phyloP scores from a whole-genome alignment of 2,888 invertebrate species.

The Dorcus hopei region DNA sequence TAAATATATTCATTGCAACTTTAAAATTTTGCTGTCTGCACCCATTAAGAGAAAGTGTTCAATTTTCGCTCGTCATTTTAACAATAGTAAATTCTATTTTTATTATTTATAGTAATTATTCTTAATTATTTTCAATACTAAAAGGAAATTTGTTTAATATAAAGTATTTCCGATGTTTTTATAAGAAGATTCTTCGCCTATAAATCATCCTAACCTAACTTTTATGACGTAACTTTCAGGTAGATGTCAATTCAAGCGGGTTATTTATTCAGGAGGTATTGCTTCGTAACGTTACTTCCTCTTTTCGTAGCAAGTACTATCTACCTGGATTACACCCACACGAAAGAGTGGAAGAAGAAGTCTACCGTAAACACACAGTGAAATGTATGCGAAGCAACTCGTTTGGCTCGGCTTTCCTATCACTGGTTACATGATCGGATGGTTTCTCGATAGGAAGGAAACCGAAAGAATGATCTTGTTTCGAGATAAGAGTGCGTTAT shows the following conservation, averaged over 20 bases:
- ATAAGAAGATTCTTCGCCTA: no score
- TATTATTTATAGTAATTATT: no score
- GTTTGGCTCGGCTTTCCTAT: conserved; percentile 54
- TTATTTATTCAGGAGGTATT: conserved; percentile 59
- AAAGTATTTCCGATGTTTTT: no score
- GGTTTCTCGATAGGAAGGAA: conserved; percentile 65
- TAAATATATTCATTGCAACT: no score
- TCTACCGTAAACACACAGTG: conserved; percentile 32
- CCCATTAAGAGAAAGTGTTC: no score
- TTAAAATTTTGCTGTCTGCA: no score
- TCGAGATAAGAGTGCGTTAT: conserved; percentile 77
- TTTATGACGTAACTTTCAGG: conserved; percentile 27
- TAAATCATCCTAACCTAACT: no score
- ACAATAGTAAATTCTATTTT: no score
- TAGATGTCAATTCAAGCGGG: conserved; percentile 53
- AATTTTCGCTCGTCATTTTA: no score
- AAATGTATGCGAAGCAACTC: conserved; percentile 53
- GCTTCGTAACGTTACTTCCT: conserved; percentile 67
- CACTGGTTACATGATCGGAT: conserved; percentile 59
- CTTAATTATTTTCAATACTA: no score
- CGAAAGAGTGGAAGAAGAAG: conserved; percentile 65
- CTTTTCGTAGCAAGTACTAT: conserved; percentile 57
- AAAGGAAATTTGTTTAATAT: no score
- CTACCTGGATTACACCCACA: conserved; percentile 70
- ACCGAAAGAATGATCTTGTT: conserved; percentile 68